phyloP scores from a whole-genome alignment of 2,797 vertebrate genomes.

The Gymnodraco acuticeps region DNA sequence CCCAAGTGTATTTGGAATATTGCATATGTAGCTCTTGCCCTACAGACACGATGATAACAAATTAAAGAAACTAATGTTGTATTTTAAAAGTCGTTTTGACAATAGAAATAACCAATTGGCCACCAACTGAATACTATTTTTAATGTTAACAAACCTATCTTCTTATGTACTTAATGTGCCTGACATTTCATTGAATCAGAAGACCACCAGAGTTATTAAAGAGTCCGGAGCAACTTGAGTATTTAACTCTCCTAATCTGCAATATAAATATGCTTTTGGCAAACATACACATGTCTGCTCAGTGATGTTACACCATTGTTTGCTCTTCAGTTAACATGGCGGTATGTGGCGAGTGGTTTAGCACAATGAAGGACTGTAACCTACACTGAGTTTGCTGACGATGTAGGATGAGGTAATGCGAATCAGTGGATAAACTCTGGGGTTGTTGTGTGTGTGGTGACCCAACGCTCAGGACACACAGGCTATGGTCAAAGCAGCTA shows the following conservation, averaged over 20 bases:
- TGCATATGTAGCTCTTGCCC: neutral
- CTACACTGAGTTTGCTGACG: constrained; percentile 9
- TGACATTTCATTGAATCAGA: constrained; percentile 10
- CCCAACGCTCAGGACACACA: neutral
- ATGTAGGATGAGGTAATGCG: constrained; percentile 28
- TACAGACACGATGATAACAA: neutral
- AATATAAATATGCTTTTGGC: neutral
- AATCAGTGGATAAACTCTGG: constrained; percentile 13
- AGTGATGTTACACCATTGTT: neutral
- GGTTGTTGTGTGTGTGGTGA: constrained; percentile 22
- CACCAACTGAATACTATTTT: neutral
- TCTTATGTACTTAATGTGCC: constrained; percentile 5
- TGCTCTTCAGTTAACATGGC: neutral
- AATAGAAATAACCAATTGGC: neutral
- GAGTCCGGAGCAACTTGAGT: neutral
- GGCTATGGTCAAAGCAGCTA: constrained; percentile 33
- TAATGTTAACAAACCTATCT: neutral
- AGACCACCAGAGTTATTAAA: constrained; percentile 8
- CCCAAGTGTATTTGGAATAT: neutral
- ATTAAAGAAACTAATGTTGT: neutral
- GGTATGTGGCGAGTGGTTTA: neutral
- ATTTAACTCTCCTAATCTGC: neutral
- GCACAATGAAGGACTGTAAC: neutral
- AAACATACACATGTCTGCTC: neutral
- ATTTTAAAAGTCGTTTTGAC: neutral